These are phyloP conservation scores for Melanerpes aurifrons DNA, from an alignment of 2,113 vertebrate genomes.

Conservation along the genomic window DNA sequence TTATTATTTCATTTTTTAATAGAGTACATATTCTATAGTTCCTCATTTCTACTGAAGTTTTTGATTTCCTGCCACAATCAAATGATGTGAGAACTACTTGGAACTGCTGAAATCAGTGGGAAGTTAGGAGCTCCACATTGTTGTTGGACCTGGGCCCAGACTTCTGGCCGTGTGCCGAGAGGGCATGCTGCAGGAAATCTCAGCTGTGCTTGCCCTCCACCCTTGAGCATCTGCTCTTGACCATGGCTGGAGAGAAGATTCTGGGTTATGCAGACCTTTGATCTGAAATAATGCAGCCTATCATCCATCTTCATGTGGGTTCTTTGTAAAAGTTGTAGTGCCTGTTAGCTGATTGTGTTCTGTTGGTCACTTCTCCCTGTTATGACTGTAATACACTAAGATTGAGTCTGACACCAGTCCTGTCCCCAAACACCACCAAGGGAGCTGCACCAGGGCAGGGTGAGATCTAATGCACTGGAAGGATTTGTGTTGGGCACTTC, in stretches of 20 bases:
- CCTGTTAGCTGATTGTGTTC: neutral
- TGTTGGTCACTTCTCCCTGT: neutral
- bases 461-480: neutral
- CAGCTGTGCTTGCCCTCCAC: neutral
- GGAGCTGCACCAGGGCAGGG: neutral
- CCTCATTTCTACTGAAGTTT: constrained; percentile 14
- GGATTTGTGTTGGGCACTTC: neutral
- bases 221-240: constrained; percentile 9
- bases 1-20: neutral
- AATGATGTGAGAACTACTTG: neutral
- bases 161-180: neutral
- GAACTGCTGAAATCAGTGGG: constrained; percentile 7
- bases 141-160: constrained; percentile 30
- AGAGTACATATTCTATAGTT: neutral
- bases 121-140: neutral
- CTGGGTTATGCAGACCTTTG: neutral
- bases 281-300: neutral
- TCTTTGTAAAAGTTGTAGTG: neutral
- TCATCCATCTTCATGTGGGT: neutral
- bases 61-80: constrained; percentile 11
- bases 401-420: neutral
- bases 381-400: neutral
- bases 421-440: neutral
- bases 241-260: neutral
- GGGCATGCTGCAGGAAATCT: neutral